Conservation (phyloP, 2,113 vertebrate genomes). For the Aleadryas rufinucha region DNA sequence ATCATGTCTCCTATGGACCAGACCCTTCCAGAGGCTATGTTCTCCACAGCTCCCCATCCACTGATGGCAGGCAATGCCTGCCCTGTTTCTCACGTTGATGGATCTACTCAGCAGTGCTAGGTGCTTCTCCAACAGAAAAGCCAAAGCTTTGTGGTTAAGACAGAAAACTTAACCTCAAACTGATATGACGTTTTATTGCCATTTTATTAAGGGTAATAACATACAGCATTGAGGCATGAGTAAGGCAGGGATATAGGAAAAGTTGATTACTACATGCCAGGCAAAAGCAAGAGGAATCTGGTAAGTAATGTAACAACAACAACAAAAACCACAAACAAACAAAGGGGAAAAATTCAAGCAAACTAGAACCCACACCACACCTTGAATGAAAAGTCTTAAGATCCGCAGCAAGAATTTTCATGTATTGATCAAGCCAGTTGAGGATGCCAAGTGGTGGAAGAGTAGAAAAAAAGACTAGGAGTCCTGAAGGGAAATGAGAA, state of each 20-base stretch:
- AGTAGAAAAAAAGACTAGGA: not conserved
- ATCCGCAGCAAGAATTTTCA: not conserved
- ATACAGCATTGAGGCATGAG: not conserved
- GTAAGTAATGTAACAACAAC: not conserved
- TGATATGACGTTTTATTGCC: not conserved
- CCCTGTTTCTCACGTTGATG: not conserved
- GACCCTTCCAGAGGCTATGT: not conserved
- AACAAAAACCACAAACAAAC: not conserved
- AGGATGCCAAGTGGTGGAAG: not conserved
- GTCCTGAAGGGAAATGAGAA: not conserved
- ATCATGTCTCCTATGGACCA: not conserved
- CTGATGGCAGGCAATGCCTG: not conserved
- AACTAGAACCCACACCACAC: not conserved
- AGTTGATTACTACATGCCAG: not conserved
- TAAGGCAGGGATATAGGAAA: not conserved
- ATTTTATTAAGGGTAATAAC: not conserved
- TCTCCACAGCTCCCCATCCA: not conserved
- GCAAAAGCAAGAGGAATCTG: not conserved
- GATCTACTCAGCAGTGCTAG: not conserved
- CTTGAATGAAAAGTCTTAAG: not conserved
- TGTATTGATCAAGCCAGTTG: not conserved
- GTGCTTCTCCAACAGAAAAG: not conserved
- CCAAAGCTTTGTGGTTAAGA: not conserved
- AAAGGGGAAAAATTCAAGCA: accelerated
- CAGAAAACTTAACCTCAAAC: not conserved